Base-by-base conservation (phyloP, 2,113 vertebrate species). In the Neogale vison region DNA sequence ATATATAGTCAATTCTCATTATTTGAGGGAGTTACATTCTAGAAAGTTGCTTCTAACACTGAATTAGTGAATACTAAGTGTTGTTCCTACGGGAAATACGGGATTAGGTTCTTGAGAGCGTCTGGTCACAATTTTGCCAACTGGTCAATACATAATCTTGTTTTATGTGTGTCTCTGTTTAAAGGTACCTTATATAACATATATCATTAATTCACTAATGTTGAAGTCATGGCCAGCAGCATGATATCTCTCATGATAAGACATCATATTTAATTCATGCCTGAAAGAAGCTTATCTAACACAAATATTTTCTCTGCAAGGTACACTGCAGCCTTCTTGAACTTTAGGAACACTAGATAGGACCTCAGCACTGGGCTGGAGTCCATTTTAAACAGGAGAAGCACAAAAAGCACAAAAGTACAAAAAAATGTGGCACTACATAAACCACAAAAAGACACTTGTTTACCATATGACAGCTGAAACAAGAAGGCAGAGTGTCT, bases 311-410 rank as follows among this genome's bases (percentile, higher is more conserved):
- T 88, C 15, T 88, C 11, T 20, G 13, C 20, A 7, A 92, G 45
- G 20, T 4, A 79, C 39, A 59, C 65, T 71, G 23, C 47, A 36
- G 42, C 1, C 31, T 18, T 87, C 55, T 47, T 63, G 6, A 76
- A 59, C 4, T 82, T 47, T 77, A 45, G 50, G 80, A 59, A 63
- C 55, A 50, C n/a, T 39, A 47, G 36, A 57, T 1, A 50, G 36
- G 31, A 87, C 29, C 69, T 86, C 1, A 47, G 24, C 23, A 72
- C 20, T 71, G 3, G n/a, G 50, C 39, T 42, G 17, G 65, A 34
- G 39, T 23, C 6, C 67, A 82, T 71, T 94, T 94, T 47, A 76
- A 96, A 95, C 7, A 85, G 57, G 34, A 89, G 91, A 94, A 90
- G 59, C 36, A 94, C 14, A 45, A 82, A 89, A 88, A 88, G 7